Percentiles rank a stretch among this genome's conserved stretches.
Evolutionary conservation across 1,140 invertebrate genomes (phyloP).

Genomic region (Sesamia nonagrioides): DNA sequence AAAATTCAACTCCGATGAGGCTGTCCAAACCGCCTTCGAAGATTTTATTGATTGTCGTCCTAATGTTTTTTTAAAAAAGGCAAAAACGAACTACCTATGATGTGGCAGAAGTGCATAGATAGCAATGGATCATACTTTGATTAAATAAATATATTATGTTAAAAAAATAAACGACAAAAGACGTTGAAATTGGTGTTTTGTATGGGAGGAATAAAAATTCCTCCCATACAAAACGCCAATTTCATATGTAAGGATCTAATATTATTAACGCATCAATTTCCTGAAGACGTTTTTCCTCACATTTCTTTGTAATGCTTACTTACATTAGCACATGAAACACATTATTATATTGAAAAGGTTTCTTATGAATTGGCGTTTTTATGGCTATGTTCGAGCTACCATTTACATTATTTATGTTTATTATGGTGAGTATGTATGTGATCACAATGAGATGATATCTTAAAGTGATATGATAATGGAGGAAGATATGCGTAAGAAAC

Average conservation of each 20-base stretch:
- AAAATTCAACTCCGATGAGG: too few species aligned
- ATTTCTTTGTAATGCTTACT: not conserved
- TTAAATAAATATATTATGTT: too few species aligned
- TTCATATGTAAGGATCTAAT: not conserved
- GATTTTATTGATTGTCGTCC: too few species aligned
- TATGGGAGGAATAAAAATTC: too few species aligned
- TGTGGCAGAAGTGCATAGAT: too few species aligned
- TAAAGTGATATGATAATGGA: slow-evolving; percentile 1
- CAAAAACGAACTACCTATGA: too few species aligned
- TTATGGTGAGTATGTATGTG: not conserved
- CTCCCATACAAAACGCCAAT: too few species aligned
- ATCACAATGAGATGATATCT: not conserved
- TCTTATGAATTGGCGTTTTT: not conserved
- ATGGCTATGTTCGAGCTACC: not conserved
- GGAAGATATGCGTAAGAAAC: not conserved
- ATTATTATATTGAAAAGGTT: slow-evolving; percentile 6
- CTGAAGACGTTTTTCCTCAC: not conserved
- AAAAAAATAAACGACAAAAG: too few species aligned
- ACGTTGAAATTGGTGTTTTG: too few species aligned
- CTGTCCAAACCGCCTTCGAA: too few species aligned
- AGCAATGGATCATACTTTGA: too few species aligned
- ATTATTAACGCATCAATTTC: not conserved
- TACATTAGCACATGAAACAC: not conserved
- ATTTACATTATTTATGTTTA: not conserved
- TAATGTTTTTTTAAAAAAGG: too few species aligned